Percentiles rank a stretch among this genome's conserved stretches.
phyloP scores from a whole-genome alignment of 1,140 invertebrate species.

The Microplitis demolitor region DNA sequence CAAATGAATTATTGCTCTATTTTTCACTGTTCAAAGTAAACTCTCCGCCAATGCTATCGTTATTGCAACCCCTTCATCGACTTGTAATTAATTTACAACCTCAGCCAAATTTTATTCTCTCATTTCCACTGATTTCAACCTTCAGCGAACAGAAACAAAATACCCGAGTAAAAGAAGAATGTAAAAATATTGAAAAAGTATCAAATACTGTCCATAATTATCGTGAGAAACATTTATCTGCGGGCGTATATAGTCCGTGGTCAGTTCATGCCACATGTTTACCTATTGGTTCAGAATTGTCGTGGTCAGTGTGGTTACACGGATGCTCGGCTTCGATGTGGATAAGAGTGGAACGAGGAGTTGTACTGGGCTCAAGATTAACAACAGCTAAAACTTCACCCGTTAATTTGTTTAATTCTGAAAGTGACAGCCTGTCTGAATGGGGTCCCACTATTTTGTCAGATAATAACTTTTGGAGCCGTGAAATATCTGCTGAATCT shows the following conservation, averaged over 20 bases:
- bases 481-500: constrained; percentile 51
- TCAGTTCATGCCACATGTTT: constrained; percentile 59
- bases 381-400: constrained; percentile 26
- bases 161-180: constrained; percentile 28
- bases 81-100: constrained; percentile 57
- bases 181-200: constrained; percentile 46
- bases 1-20: constrained; percentile 63
- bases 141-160: constrained; percentile 9
- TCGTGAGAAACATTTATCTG: constrained; percentile 45
- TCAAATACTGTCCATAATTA: constrained; percentile 53
- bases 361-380: constrained; percentile 30
- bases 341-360: constrained; percentile 59
- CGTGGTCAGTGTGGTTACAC: constrained; percentile 67
- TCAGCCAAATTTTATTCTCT: constrained; percentile 66
- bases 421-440: constrained; percentile 55
- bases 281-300: constrained; percentile 61
- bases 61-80: constrained; percentile 62
- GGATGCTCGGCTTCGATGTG: constrained; percentile 67
- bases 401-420: constrained; percentile 40
- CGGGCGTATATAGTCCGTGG: constrained; percentile 61
- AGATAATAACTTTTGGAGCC: constrained; percentile 53
- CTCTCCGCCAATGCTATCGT: constrained; percentile 59
- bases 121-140: constrained; percentile 58
- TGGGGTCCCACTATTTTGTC: constrained; percentile 53
- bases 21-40: constrained; percentile 64